A percentile compares a stretch with the other conserved stretches of the same genome.
Conservation (phyloP, 1,140 invertebrate species). For the Chironomus tepperi region DNA sequence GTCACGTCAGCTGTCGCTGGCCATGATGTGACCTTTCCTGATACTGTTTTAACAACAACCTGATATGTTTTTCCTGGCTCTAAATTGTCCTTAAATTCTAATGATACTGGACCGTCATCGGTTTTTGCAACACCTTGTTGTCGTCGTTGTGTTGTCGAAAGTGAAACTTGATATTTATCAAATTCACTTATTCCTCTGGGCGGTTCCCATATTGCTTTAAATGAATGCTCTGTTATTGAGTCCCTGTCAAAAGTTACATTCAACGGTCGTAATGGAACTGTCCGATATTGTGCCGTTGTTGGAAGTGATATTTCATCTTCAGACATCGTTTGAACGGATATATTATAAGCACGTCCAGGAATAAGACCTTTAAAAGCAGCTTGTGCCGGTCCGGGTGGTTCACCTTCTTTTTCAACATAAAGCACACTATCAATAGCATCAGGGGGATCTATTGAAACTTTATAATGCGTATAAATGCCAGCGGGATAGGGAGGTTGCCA, state of each 20-base stretch:
- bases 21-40: constrained; percentile 90
- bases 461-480: constrained; percentile 84
- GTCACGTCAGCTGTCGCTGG: constrained; percentile 78
- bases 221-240: constrained; percentile 66
- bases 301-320: constrained; percentile 81
- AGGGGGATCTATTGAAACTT: constrained; percentile 80
- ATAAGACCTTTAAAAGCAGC: constrained; percentile 87
- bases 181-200: constrained; percentile 77
- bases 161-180: constrained; percentile 80
- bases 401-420: constrained; percentile 84
- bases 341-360: constrained; percentile 51
- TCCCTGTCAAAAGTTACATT: constrained; percentile 73
- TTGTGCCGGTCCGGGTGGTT: constrained; percentile 85
- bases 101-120: constrained; percentile 55
- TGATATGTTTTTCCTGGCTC: constrained; percentile 82
- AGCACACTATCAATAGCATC: constrained; percentile 81
- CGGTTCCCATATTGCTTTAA: constrained; percentile 75
- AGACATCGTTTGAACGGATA: constrained; percentile 60
- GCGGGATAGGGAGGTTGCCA: constrained; percentile 93
- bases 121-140: constrained; percentile 53
- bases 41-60: constrained; percentile 84
- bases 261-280: constrained; percentile 73
- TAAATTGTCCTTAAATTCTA: constrained; percentile 68
- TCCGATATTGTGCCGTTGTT: constrained; percentile 85
- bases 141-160: constrained; percentile 55